These are phyloP conservation scores for Zapus hudsonius DNA, from an alignment of 2,113 vertebrate species.

Conservation along the genomic window DNA sequence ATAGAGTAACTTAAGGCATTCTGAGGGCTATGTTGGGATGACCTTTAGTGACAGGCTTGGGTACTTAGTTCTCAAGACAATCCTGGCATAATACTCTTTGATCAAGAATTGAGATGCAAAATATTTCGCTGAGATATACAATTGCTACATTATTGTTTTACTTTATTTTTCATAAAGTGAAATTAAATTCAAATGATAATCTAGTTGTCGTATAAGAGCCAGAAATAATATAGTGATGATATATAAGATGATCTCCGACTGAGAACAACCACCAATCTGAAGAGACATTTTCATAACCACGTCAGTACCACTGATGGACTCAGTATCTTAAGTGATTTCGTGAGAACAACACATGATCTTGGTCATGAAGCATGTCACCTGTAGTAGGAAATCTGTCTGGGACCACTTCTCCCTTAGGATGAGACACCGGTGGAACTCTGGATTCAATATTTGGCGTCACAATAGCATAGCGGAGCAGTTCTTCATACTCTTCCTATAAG, in stretches of 20 bases:
- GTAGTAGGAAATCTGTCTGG: conserved; percentile 69
- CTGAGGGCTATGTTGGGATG: not conserved
- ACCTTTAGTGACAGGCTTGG: not conserved
- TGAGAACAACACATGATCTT: conserved; percentile 80
- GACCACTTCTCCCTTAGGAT: conserved; percentile 75
- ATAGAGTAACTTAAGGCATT: not conserved
- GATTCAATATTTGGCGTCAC: conserved; percentile 89
- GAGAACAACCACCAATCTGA: not conserved
- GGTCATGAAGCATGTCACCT: conserved; percentile 75
- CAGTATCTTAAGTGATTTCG: not conserved
- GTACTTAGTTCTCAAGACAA: conserved; percentile 17
- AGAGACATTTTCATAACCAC: conserved; percentile 1
- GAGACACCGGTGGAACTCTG: conserved; percentile 70
- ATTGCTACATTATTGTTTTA: not conserved
- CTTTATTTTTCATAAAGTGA: conserved; percentile 35
- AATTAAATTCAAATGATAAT: conserved; percentile 41
- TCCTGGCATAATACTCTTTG: not conserved
- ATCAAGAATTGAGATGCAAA: not conserved
- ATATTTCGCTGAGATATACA: not conserved
- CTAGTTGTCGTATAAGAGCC: not conserved
- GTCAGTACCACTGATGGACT: not conserved
- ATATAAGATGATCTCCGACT: not conserved
- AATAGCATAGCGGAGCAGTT: conserved; percentile 90
- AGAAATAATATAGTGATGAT: conserved; percentile 33
- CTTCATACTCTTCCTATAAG: conserved; percentile 94